Evolutionary conservation across 2,113 vertebrate genomes (phyloP).

Genomic region (Dasyornis broadbenti): DNA sequence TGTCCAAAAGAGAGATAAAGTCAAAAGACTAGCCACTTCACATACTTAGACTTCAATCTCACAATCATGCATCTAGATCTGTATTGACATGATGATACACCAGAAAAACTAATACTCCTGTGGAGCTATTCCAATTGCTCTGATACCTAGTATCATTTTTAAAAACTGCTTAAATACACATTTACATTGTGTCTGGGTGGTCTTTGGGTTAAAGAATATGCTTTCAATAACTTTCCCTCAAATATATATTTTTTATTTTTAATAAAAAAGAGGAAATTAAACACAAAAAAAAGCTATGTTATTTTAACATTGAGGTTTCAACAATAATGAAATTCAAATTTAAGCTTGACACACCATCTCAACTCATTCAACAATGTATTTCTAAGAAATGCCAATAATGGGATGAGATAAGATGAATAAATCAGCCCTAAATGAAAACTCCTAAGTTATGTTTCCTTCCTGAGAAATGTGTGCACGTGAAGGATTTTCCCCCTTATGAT

Average conservation of each 20-base stretch:
- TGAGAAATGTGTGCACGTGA: neutral
- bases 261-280: slow-evolving; percentile 59
- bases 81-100: neutral
- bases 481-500: neutral
- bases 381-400: neutral
- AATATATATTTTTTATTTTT: slow-evolving; percentile 8
- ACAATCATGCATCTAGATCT: neutral
- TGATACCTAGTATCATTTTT: neutral
- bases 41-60: neutral
- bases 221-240: slow-evolving; percentile 16
- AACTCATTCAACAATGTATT: neutral
- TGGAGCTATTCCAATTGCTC: neutral
- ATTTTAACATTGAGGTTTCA: slow-evolving; percentile 33
- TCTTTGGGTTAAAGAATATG: neutral
- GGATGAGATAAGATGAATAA: slow-evolving; percentile 1
- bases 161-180: neutral
- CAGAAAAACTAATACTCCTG: neutral
- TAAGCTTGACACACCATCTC: neutral
- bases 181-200: neutral
- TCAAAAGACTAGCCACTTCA: neutral
- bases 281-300: neutral
- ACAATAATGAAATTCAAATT: slow-evolving; percentile 17
- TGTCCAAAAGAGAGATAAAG: neutral
- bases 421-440: neutral
- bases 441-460: neutral